Evolutionary conservation across 37 sponge, comb jelly and placozoan species (phyloP).

Genomic region (Oscarella lobularis): DNA sequence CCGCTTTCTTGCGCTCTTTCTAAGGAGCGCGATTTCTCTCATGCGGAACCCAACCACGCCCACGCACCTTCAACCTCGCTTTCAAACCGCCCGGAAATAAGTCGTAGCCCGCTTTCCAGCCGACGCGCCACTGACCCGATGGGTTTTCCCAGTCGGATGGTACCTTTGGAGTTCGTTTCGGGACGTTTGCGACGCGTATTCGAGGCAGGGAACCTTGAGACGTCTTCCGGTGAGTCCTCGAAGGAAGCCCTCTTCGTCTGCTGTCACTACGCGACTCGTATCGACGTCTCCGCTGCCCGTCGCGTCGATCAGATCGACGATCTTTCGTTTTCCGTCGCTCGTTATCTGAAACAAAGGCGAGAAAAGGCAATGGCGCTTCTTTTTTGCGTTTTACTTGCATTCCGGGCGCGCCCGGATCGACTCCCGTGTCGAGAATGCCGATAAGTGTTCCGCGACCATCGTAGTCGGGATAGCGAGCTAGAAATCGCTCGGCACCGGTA

Average conservation of each 20-base stretch:
- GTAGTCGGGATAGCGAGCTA: conserved; percentile 24
- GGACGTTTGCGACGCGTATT: too few relatives aligned
- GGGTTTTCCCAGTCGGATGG: conserved; percentile 85
- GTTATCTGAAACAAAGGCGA: not conserved
- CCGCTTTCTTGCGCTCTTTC: too few relatives aligned
- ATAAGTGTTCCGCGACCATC: conserved; percentile 72
- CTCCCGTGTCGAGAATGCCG: conserved; percentile 87
- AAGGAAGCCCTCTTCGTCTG: too few relatives aligned
- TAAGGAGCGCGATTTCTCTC: too few relatives aligned
- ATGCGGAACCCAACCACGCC: too few relatives aligned
- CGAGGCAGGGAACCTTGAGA: not conserved
- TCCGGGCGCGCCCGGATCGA: conserved; percentile 81
- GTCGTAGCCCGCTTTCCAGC: conserved; percentile 59
- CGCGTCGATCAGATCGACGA: conserved; percentile 68
- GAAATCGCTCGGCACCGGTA: conserved; percentile 78
- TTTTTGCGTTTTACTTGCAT: conserved; percentile 65
- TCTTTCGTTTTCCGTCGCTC: conserved; percentile 55
- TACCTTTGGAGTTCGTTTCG: too few relatives aligned
- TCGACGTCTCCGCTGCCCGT: conserved; percentile 94
- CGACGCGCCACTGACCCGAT: conserved; percentile 73
- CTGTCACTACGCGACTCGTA: conserved; percentile 33
- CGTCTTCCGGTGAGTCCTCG: not conserved
- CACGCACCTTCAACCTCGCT: not conserved
- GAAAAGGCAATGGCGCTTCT: not conserved
- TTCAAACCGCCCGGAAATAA: conserved; percentile 19